Base-by-base conservation (phyloP, 2,797 vertebrate genomes). In the Malurus leucopterus region DNA sequence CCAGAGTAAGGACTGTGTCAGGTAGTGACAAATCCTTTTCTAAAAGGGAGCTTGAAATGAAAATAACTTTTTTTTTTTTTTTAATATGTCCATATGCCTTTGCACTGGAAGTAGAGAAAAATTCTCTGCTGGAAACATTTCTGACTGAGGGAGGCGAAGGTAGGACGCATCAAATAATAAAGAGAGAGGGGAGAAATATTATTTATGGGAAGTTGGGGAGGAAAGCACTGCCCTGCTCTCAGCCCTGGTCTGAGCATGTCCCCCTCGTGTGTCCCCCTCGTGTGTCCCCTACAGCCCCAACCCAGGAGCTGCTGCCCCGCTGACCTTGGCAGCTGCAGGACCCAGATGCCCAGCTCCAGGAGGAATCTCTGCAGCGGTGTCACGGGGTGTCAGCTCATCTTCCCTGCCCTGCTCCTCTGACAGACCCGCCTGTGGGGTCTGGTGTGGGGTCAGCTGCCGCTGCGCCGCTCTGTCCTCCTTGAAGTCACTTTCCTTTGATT, bases 401-500 rank as follows among this genome's bases (percentile, higher is more conserved):
- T 17, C 59, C 63, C 76, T 41, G 71, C 73, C 47, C 84, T 87
- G 34, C 76, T 90, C 83, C 84, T 63, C 81, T 94, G 94, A 95
- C 94, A 95, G 95, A 95, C 90, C 92, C 92, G 95, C 95, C 95
- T 92, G 84, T 84, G 90, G 95, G 94, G 90, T 90, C 89, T 95
- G 86, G 70, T 81, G 76, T 38, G 73, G 93, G 94, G 95, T 95
- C 94, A 94, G 91, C 93, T 67, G 93, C 93, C 0, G 81, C 93
- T 94, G 95, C 68, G 94, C 84, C 16, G 79, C 88, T 82, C 24
- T 69, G 85, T 89, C 94, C 92, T 94, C 91, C 91, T 94, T 72
- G 68, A 55, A 95, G 95, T 93, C 94, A 92, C 92, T 94, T 94
- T 62, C 75, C 91, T 89, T 92, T 94, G 89, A 95, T 95, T 95